Percentiles rank a stretch among this genome's conserved stretches.
Conservation (phyloP, 2,797 vertebrate genomes). For the Odontamblyopus lacepedii region DNA sequence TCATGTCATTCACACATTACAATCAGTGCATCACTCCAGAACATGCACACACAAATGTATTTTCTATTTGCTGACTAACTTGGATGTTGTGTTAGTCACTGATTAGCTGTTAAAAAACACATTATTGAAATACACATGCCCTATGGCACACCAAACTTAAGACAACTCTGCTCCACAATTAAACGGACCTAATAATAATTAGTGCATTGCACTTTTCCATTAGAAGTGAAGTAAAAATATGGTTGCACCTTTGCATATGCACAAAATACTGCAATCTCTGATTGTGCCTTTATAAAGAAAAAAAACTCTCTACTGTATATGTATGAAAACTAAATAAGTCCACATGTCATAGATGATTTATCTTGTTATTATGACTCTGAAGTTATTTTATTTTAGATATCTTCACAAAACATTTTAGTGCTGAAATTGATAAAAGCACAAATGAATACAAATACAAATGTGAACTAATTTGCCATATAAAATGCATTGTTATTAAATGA, state of each 20-base stretch:
- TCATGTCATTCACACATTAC: constrained; percentile 51
- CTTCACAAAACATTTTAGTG: too few relatives aligned
- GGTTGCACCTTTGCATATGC: background rate
- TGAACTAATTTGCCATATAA: constrained; percentile 7
- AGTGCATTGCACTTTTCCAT: constrained; percentile 33
- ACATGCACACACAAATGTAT: constrained; percentile 60
- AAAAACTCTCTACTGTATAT: background rate
- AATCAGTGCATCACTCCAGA: constrained; percentile 48
- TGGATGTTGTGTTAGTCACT: constrained; percentile 41
- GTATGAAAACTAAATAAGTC: background rate
- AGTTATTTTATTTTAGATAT: too few relatives aligned
- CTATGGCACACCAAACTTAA: constrained; percentile 30
- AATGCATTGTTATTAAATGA: constrained; percentile 2
- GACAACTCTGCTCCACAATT: constrained; percentile 46
- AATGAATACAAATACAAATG: background rate
- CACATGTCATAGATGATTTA: too few relatives aligned
- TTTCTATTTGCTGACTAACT: constrained; percentile 48
- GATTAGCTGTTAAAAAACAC: constrained; percentile 23
- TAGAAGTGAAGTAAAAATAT: constrained; percentile 16
- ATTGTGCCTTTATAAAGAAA: constrained; percentile 24
- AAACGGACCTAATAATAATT: constrained; percentile 55
- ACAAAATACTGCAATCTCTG: background rate
- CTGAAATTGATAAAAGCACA: background rate
- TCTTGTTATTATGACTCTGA: too few relatives aligned
- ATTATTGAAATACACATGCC: constrained; percentile 19